A percentile compares a stretch with the other conserved stretches of the same genome.
phyloP scores from a whole-genome alignment of 2,113 vertebrate species.

The Ictalurus furcatus region DNA sequence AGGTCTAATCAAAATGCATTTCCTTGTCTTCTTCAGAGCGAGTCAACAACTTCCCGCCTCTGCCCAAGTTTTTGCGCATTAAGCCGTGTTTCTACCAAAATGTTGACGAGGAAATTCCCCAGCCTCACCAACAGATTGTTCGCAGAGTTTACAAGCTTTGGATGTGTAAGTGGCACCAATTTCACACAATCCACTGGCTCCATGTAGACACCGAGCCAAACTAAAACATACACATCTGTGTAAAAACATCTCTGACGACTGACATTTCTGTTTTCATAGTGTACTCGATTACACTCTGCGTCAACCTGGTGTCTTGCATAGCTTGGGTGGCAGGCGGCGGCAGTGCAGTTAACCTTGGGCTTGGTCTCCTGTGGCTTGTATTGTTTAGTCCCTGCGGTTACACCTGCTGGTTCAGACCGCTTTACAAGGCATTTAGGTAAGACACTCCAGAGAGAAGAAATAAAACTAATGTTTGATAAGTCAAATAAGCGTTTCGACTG shows the following conservation, averaged over 20 bases:
- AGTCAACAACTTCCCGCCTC: slow-evolving; percentile 89
- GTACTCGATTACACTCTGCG: slow-evolving; percentile 81
- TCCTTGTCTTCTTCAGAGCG: slow-evolving; percentile 70
- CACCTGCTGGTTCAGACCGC: slow-evolving; percentile 91
- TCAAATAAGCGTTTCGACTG: neutral
- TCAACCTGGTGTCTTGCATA: slow-evolving; percentile 87
- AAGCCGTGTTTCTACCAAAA: slow-evolving; percentile 97
- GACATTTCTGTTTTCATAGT: slow-evolving; percentile 69
- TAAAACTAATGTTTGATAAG: neutral
- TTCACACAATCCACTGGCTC: neutral
- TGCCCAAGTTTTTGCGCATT: slow-evolving; percentile 83
- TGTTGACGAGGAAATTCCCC: slow-evolving; percentile 88
- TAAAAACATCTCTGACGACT: neutral
- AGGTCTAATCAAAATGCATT: neutral
- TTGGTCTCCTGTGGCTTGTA: slow-evolving; percentile 87
- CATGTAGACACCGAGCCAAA: neutral
- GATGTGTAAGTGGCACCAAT: slow-evolving; percentile 81
- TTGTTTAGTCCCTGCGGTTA: slow-evolving; percentile 90
- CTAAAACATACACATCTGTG: neutral
- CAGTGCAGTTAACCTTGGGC: slow-evolving; percentile 79
- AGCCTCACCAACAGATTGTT: slow-evolving; percentile 80
- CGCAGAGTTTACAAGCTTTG: slow-evolving; percentile 87
- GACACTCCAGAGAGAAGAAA: slow-evolving; percentile 20
- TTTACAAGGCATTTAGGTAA: slow-evolving; percentile 94
- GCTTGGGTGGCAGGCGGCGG: slow-evolving; percentile 91